Evolutionary conservation across 2,888 invertebrate genomes (phyloP).

Genomic region (Tyria jacobaeae): DNA sequence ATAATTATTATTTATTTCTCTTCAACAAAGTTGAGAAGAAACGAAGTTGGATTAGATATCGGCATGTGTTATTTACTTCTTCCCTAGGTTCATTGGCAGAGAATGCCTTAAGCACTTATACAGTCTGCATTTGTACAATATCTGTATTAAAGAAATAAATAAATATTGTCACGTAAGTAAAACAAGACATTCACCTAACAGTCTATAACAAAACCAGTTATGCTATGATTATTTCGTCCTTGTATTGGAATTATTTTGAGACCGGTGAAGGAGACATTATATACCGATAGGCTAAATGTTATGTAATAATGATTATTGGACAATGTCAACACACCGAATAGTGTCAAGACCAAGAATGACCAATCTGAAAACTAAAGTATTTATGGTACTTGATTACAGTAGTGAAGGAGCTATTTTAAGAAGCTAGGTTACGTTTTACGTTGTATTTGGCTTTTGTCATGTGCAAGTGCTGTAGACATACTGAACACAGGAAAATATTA

Average conservation of each 20-base stretch:
- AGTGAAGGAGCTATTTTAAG: background rate
- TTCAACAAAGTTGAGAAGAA: too few relatives aligned
- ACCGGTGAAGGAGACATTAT: background rate
- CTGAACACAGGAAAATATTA: background rate
- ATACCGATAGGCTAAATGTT: background rate
- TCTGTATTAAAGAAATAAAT: background rate
- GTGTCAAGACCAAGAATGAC: constrained; percentile 4
- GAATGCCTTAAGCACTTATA: too few relatives aligned
- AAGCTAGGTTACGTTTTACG: background rate
- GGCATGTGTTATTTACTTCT: too few relatives aligned
- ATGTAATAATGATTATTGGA: constrained; percentile 1
- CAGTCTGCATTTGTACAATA: background rate
- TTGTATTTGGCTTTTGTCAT: background rate
- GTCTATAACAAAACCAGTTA: background rate
- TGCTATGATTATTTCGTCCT: too few relatives aligned
- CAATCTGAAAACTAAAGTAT: background rate
- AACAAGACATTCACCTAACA: background rate
- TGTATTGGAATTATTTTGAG: too few relatives aligned
- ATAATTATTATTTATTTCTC: too few relatives aligned
- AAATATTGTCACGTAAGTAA: background rate
- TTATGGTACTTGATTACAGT: background rate
- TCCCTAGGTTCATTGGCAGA: too few relatives aligned
- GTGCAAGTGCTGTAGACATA: background rate
- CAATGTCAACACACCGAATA: constrained; percentile 7
- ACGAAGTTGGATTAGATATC: too few relatives aligned